Base-by-base conservation (phyloP, 2,888 invertebrate genomes). In the Euplexia lucipara region DNA sequence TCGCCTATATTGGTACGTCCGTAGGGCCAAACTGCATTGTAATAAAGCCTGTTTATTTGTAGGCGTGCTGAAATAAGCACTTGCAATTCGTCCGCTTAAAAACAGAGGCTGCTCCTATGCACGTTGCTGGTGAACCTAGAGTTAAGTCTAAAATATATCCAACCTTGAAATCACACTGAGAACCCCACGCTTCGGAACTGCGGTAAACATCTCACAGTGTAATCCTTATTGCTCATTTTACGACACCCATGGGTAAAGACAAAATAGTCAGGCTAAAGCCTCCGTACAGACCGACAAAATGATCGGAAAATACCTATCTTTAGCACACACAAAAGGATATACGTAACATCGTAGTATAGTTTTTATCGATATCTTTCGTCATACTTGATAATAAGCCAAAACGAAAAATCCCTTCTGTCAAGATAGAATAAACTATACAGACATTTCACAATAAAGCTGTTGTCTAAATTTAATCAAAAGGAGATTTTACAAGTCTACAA, bases 211-310 rank as follows among this genome's bases (percentile, higher is more conserved):
- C 66, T 39, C 18, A 8, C 16, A 37, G 20, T 34, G 20, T 65
- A 67, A 67, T 49, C 60, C 69, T 69, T 49, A 69, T 68, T 59
- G 59, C 22, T 58, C 49, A 49, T 49, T 67, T 68, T 58, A 66
- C 60, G 49, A 39, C 69, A 69, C 60, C 60, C 49, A n/a, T 14
- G 34, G 60, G 65, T 14, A 26, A 41, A 18, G 22, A 9, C 18
- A n/a, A 37, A 59, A 22, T 42, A 51, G 10, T 32, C n/a, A 8
- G 22, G 32, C 39, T 59, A 49, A 48, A 49, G 26, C 26, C 37
- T 20, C 26, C 49, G 26, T 45, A 49, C 37, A 7, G 2, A 26
- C 69, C 34, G 60, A 49, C 26, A 26, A 60, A 69, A 60, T 68
- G 44, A 69, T 67, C 9, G 42, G 1, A 34, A 44, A 30, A 26